phyloP scores from a whole-genome alignment of 2,888 invertebrate species.

The Brachypterus glaber region DNA sequence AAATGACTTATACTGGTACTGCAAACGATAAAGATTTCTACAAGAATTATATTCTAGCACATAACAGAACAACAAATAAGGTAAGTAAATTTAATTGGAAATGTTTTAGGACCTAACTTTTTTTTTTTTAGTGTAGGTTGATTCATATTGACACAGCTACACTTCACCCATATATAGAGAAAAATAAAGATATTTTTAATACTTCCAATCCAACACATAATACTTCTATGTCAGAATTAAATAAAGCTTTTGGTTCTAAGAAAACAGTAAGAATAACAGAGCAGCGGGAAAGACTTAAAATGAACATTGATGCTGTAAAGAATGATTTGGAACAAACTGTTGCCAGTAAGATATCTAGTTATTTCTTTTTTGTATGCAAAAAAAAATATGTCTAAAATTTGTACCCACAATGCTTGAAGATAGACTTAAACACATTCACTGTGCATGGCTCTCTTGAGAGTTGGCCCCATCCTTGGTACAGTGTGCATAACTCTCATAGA shows the following conservation, averaged over 20 bases:
- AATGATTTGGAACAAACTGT: slow-evolving; percentile 50
- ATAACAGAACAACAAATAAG: slow-evolving; percentile 29
- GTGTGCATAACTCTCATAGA: no score
- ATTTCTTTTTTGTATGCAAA: background rate
- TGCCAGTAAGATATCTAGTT: slow-evolving; percentile 35
- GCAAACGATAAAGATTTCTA: slow-evolving; percentile 24
- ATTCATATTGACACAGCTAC: slow-evolving; percentile 22
- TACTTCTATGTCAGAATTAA: slow-evolving; percentile 37
- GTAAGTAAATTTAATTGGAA: slow-evolving; percentile 17
- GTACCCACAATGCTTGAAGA: background rate
- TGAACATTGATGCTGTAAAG: slow-evolving; percentile 48
- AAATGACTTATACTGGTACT: slow-evolving; percentile 27
- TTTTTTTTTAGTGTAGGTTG: slow-evolving; percentile 7
- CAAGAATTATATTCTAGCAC: slow-evolving; percentile 29
- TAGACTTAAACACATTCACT: no score
- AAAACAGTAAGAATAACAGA: slow-evolving; percentile 50
- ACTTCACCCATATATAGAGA: slow-evolving; percentile 20
- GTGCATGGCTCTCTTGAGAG: no score
- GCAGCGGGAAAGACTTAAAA: slow-evolving; percentile 49
- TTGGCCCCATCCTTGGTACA: no score
- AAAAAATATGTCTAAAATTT: background rate
- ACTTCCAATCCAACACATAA: slow-evolving; percentile 12
- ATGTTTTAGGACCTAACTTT: background rate
- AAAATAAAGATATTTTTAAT: slow-evolving; percentile 15
- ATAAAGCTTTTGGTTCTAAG: slow-evolving; percentile 57